Base-by-base conservation (phyloP, 2,888 invertebrate genomes). In the Hemicrepidius hirtus region DNA sequence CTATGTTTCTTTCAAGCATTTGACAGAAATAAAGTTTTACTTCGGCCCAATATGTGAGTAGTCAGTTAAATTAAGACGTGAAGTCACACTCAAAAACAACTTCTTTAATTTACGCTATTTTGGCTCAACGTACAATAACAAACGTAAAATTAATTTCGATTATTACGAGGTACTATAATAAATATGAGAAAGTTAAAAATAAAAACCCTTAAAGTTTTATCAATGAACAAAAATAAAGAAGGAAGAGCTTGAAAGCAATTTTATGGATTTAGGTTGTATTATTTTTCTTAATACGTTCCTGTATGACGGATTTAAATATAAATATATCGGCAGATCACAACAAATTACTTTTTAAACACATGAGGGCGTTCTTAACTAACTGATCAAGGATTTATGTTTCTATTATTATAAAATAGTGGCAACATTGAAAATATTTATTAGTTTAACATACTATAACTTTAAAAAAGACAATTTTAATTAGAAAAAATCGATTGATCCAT, bases 11-110 rank as follows among this genome's bases (percentile, higher is more conserved):
- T 32, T 5, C 5, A 32, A 9, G 4, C 9, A 9, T 32, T 32
- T 32, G 32, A 32, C 32, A 32, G 32, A 32, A 32, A 9, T 32
- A 32, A 5, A 9, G 32, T 9, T 5, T 46, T 46, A 46, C 10
- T 10, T 46, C 20, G 46, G 46, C 18, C 18, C 46, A 46, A 16
- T 10, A 18, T 46, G 46, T 10, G 40, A 46, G 16, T 18, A 10
- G 16, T 9, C 46, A 20, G 46, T 53, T 53, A 53, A 53, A 53
- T 28, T 53, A 53, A 53, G 53, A 53, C 53, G 7, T 53, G 53
- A 28, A 53, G 53, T 53, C 53, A 53, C 32, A 53, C 28, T 7
- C 53, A 13, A 20, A 28, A 53, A 12, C 41, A 41, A 32, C 32
- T 28, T 20, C 7, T 53, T 53, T 44, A 44, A 13, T 18, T 44